Evolutionary conservation across 64 coral and sea anemone species (phyloP), one percentile per base, ranked within the genome.

Genomic region (Actinia equina): DNA sequence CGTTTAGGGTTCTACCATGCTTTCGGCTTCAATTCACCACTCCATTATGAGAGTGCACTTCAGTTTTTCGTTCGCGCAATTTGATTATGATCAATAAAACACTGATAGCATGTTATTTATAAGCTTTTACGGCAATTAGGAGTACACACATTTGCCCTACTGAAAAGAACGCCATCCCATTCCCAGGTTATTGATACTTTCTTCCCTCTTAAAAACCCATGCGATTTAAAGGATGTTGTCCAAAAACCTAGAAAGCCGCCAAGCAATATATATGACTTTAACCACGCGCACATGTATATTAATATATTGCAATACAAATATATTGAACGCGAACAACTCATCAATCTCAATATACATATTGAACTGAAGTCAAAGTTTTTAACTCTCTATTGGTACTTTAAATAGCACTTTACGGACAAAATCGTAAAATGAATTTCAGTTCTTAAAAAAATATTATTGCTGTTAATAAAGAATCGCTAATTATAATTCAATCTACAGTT

Each of bases 301-400:
- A 74, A 71, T 74, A 41, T 27, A 30, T 30, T 74, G 69, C 25
- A 74, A 74, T 74, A 74, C 15, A 74, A 74, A 74, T 74, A 74
- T 42, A 74, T 15, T 74, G 13, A 1, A 41, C n/a, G 13, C 25
- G 22, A 6, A 41, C 69, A 41, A 0, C 69, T 74, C 69, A 74
- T 74, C 69, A 74, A 74, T 74, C 69, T 41, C 26, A 74, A 30
- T 26, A 30, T 41, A 14, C 13, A 74, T 74, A 74, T 74, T 74
- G n/a, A 25, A 42, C n/a, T 15, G 3, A 1, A 30, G 27, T 41
- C 62, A 25, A 65, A 6, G 19, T 65, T 65, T 37, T 23, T 4
- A 7, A 23, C 62, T 20, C 62, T 8, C n/a, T 23, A 65, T 65
- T 65, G 62, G 62, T 4, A 22, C 69, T 30, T 41, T 41, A 74